These are phyloP conservation scores for Trachymyrmex septentrionalis DNA, from an alignment of 1,140 invertebrate species.

Conservation along the genomic window DNA sequence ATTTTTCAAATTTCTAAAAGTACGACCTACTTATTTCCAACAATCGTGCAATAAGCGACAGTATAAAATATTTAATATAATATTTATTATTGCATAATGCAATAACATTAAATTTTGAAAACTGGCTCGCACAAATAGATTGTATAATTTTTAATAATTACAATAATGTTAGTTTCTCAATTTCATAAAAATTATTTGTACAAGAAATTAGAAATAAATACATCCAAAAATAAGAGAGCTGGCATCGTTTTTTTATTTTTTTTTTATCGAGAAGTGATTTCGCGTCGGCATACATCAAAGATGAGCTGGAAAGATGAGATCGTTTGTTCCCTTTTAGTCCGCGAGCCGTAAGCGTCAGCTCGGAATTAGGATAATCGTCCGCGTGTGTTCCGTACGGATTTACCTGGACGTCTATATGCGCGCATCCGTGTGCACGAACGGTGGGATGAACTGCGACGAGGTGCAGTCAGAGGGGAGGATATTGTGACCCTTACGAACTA, in stretches of 20 bases:
- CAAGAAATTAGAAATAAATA: background rate
- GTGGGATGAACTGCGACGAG: constrained; percentile 64
- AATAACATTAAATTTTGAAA: background rate
- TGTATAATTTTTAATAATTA: background rate
- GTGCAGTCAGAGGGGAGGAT: constrained; percentile 74
- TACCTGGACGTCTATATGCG: constrained; percentile 64
- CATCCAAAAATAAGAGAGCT: background rate
- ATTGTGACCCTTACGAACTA: constrained; percentile 85
- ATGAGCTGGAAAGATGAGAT: constrained; percentile 50
- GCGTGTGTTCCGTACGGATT: constrained; percentile 63
- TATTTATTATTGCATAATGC: background rate
- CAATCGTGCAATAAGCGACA: background rate
- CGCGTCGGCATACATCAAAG: constrained; percentile 39
- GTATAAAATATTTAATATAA: background rate
- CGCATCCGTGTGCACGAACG: constrained; percentile 62
- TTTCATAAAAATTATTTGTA: background rate
- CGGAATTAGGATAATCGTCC: constrained; percentile 71
- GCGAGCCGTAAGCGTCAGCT: constrained; percentile 58
- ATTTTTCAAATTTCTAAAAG: constrained; percentile 18
- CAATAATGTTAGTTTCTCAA: background rate
- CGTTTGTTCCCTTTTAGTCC: constrained; percentile 55
- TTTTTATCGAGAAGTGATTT: constrained; percentile 33
- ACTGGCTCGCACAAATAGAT: background rate
- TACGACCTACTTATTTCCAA: constrained; percentile 26
- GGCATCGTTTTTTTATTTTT: background rate